These are phyloP conservation scores for Solenopsis invicta DNA, from an alignment of 1,140 invertebrate genomes.

Conservation along the genomic window DNA sequence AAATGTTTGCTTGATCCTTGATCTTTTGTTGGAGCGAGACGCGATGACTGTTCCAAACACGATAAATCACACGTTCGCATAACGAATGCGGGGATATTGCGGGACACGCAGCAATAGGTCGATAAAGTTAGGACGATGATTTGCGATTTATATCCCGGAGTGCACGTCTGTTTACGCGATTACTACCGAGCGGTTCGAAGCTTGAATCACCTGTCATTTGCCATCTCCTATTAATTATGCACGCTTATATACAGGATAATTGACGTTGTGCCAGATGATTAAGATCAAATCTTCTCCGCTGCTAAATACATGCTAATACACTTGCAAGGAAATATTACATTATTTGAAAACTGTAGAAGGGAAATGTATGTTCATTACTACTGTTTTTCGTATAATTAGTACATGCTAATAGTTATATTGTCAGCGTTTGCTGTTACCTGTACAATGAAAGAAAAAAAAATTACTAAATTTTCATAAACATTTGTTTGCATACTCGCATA, in stretches of 20 bases:
- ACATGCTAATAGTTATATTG: neutral
- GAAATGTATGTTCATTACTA: conserved; percentile 4
- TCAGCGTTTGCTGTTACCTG: too few relatives aligned
- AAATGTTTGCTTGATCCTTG: neutral
- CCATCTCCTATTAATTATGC: conserved; percentile 68
- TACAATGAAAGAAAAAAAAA: too few relatives aligned
- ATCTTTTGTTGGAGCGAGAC: neutral
- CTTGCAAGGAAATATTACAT: neutral
- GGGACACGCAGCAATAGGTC: neutral
- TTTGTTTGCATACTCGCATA: too few relatives aligned
- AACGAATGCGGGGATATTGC: conserved; percentile 23
- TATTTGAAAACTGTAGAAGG: neutral
- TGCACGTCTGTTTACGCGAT: conserved; percentile 65
- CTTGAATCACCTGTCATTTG: conserved; percentile 60
- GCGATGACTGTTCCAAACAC: neutral
- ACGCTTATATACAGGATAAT: conserved; percentile 18
- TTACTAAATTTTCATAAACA: too few relatives aligned
- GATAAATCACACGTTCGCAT: conserved; percentile 19
- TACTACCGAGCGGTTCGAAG: conserved; percentile 27
- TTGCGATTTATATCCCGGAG: conserved; percentile 37
- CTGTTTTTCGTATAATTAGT: neutral
- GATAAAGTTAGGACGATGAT: conserved; percentile 47
- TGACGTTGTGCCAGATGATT: conserved; percentile 9
- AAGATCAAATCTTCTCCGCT: neutral
- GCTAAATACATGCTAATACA: neutral